Base-by-base conservation (phyloP, 1,140 invertebrate genomes). In the Neodiprion virginianus region DNA sequence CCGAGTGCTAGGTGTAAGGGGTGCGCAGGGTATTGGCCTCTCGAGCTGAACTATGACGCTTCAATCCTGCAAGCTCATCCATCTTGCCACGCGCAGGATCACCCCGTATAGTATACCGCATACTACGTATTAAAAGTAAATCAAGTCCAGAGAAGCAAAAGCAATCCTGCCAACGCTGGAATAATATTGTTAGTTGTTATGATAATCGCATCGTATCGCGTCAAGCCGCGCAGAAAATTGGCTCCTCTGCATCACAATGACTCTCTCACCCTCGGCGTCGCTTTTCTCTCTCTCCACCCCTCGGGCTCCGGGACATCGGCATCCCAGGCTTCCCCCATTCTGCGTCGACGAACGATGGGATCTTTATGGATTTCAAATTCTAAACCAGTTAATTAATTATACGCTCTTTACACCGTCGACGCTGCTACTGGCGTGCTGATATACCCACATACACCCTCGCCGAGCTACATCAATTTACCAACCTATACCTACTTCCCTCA, bases 211-310 rank as follows among this genome's bases (percentile, higher is more conserved):
- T 87, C 86, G 85, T 83, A 87, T 88, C 86, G 82, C 82, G 81
- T 83, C 86, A 89, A 89, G 87, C 87, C 86, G 87, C 85, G 86
- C 87, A 88, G 88, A 89, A 89, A 89, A 89, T 89, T 89, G 88
- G 86, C 87, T 88, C 87, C 86, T 88, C 88, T 88, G 87, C 87
- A 88, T 88, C 82, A 88, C 87, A 88, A 88, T 88, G 87, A 87
- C 84, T 85, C 50, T 67, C 53, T 50, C 53, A 40, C 21, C 48
- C 71, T 48, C 71, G 49, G 21, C 71, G 28, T 82, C 75, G 67
- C 72, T 73, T 17, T 61, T 77, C 77, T 79, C 80, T 82, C 14
- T 61, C 66, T 50, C 71, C 73, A 75, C 68, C 67, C 73, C 48
- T 48, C 48, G 23, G 48, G 68, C 72, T 50, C 65, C 70, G 53